Evolutionary conservation across 1,140 invertebrate species (phyloP), one percentile per base, ranked within the genome.

Genomic region (Leptopilina boulardi): DNA sequence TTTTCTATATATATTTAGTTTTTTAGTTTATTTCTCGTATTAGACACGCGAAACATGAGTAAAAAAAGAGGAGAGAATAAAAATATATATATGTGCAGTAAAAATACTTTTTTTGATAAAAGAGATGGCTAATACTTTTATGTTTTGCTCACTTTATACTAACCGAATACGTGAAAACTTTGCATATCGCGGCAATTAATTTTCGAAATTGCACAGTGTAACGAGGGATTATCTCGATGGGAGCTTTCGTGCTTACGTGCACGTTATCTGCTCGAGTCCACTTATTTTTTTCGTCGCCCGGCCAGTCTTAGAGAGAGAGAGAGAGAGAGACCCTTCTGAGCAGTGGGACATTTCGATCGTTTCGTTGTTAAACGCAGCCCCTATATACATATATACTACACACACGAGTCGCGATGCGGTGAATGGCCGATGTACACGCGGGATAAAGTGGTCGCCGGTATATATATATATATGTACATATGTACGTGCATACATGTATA

Each of bases 341-440:
- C 75, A 26, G 56, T 51, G 26, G 73, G 47, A 75, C 47, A 44
- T 75, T 75, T 74, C 77, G 82, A 83, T 83, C 74, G 77, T 81
- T 81, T 80, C 70, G 77, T 83, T 81, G 82, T 83, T 77, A 76
- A 59, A 74, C 5, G 34, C 74, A 71, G 41, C 74, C 30, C 26
- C 59, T 21, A 8, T 54, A 47, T 70, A 59, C 6, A 34, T 34
- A 34, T 6, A 34, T 34, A 6, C n/a, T 34, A 6, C 30, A 34
- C 30, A 34, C 82, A 78, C 82, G 82, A 83, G 79, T 81, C 59
- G 18, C 47, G 47, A 51, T 75, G 78, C 81, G 76, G 77, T 83
- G 82, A 83, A 83, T 79, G 82, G 80, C 78, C 78, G 75, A 78
- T 78, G 75, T 80, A 78, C 80, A 83, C 82, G 82, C 80, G 76